phyloP scores from a whole-genome alignment of 2,888 invertebrate species.

The Noctua pronuba region DNA sequence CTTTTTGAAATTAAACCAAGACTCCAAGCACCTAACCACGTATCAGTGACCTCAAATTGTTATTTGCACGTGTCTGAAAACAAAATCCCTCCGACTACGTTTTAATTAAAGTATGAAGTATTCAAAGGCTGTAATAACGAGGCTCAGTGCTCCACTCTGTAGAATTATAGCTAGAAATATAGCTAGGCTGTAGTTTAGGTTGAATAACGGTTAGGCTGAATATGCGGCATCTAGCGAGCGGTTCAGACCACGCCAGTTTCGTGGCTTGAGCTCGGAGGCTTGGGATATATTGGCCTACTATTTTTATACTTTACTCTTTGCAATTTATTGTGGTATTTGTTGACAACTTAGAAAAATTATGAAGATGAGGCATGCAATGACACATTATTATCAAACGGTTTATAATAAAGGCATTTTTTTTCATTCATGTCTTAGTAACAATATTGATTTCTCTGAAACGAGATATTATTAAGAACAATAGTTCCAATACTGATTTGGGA shows the following conservation, averaged over 20 bases:
- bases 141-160: slow-evolving; percentile 68
- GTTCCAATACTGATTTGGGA: neutral
- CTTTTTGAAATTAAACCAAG: slow-evolving; percentile 1
- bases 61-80: slow-evolving; percentile 62
- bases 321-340: neutral
- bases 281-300: slow-evolving; percentile 16
- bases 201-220: slow-evolving; percentile 64
- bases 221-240: slow-evolving; percentile 21
- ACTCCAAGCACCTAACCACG: neutral
- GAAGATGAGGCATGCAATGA: neutral
- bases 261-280: slow-evolving; percentile 21
- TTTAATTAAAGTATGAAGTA: slow-evolving; percentile 86
- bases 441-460: neutral
- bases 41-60: slow-evolving; percentile 12
- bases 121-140: slow-evolving; percentile 83
- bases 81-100: slow-evolving; percentile 73
- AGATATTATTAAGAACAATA: neutral
- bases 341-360: neutral
- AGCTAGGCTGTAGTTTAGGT: slow-evolving; percentile 61
- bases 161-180: slow-evolving; percentile 71
- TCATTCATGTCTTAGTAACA: neutral
- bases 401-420: neutral
- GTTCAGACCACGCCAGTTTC: slow-evolving; percentile 7
- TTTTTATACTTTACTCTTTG: slow-evolving; percentile 23
- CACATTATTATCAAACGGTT: neutral